Base-by-base conservation (phyloP, 2,888 invertebrate species). In the Camponotus fellah region DNA sequence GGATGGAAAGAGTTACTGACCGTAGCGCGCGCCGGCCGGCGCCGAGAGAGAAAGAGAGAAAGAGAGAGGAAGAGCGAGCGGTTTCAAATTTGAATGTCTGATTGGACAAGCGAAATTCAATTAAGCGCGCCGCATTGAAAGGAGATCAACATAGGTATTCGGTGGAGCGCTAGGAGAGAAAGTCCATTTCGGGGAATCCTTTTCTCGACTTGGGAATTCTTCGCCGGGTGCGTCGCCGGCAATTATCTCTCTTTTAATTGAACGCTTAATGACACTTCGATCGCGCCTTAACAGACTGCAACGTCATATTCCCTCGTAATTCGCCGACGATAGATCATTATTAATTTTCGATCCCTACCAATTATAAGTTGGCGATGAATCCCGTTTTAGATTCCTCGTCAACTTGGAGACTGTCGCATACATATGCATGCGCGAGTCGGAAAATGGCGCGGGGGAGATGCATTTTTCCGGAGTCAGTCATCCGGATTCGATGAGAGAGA, bases 21-120 rank as follows among this genome's bases (percentile, higher is more conserved):
- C 87, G 81, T 87, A 82, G 82, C 76, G 62, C 34, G 58, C 53
- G 56, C 60, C 62, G 83, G 21, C 12, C 71, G 85, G 82, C 83
- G 80, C 81, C 76, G 26, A 26, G 26, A 26, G 82, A 84, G 58
- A 43, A 12, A n/a, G 72, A 14, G 10, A 5, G 14, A 14, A 56
- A 9, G 40, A 10, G 40, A 26, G 74, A 17, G 43, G n/a, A 34
- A 21, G 46, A 71, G 60, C 85, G 86, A 84, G 85, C 68, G 79
- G 34, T 77, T 82, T 86, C 89, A 88, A 93, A 94, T 94, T 94
- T 94, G 93, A 94, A 94, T 94, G 94, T 93, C 93, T 93, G 94
- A 94, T 93, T 93, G 93, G 91, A 92, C 92, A 89, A 91, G 90
- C 89, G 88, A 92, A 91, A 93, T 93, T 92, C 92, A 92, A 93